Conservation (phyloP, 2,797 vertebrate genomes). For the Syngnathus rostellatus region DNA sequence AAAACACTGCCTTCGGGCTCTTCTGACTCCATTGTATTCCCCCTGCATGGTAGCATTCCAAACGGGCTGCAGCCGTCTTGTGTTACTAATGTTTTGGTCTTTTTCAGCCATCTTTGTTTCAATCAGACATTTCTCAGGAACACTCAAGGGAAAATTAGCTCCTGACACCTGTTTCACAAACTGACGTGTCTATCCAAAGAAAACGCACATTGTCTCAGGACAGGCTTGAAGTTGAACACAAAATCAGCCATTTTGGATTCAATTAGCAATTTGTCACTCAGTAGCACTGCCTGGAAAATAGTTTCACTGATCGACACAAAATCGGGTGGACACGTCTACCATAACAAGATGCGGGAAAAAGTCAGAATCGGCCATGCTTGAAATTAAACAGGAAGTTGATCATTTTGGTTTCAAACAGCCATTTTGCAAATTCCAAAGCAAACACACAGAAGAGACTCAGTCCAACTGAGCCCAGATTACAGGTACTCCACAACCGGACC, state of each 20-base stretch:
- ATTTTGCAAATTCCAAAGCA: neutral
- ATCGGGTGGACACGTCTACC: neutral
- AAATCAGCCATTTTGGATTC: too few species aligned
- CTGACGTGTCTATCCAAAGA: too few species aligned
- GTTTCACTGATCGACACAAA: neutral
- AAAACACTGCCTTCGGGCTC: constrained; percentile 46
- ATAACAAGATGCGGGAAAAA: neutral
- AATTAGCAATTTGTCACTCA: too few species aligned
- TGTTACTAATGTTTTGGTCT: neutral
- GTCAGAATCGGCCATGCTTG: neutral
- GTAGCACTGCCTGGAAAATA: too few species aligned
- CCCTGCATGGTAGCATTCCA: neutral
- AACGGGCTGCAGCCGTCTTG: constrained; percentile 18
- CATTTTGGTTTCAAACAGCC: neutral
- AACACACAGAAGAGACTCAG: neutral
- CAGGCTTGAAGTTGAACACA: too few species aligned
- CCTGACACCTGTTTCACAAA: neutral
- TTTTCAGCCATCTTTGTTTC: neutral
- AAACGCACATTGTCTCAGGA: too few species aligned
- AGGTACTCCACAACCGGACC: too few species aligned
- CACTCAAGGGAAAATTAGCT: neutral
- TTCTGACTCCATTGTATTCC: constrained; percentile 61
- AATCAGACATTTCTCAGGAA: neutral
- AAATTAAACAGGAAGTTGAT: neutral
- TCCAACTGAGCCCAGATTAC: neutral